Percentiles rank a stretch among this genome's conserved stretches.
Evolutionary conservation across 2,113 vertebrate genomes (phyloP).

Genomic region (Lipotes vexillifer): DNA sequence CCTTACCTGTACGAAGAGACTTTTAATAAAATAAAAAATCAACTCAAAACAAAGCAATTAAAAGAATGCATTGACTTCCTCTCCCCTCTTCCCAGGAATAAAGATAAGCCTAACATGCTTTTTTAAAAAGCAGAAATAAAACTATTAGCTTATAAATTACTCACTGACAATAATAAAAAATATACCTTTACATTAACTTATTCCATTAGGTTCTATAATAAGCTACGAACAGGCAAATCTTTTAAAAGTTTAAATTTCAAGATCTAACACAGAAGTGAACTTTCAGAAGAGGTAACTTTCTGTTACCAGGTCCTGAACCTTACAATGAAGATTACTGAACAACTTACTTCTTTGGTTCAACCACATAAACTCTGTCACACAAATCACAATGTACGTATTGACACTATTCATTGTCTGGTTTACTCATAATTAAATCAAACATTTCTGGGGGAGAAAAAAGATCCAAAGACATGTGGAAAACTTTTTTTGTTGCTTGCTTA

Average conservation of each 20-base stretch:
- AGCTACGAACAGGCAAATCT: background rate
- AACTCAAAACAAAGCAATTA: background rate
- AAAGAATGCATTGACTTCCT: background rate
- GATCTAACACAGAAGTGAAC: background rate
- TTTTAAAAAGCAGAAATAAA: slow-evolving; percentile 14
- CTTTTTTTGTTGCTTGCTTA: background rate
- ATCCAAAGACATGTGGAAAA: background rate
- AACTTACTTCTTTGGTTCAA: background rate
- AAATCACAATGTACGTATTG: background rate
- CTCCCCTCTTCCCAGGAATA: background rate
- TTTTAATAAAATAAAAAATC: background rate
- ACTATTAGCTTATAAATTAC: background rate
- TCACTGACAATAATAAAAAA: background rate
- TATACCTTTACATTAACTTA: background rate
- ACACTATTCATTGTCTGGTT: background rate
- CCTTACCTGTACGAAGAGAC: background rate
- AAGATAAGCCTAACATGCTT: background rate
- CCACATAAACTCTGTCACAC: background rate
- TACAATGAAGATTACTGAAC: background rate
- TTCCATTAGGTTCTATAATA: background rate
- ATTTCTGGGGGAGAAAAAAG: background rate
- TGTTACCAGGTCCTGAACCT: background rate
- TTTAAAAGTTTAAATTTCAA: background rate
- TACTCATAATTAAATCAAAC: background rate
- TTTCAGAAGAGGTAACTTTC: background rate